Base-by-base conservation (phyloP, 1,140 invertebrate species). In the Drosophila rhopaloa region DNA sequence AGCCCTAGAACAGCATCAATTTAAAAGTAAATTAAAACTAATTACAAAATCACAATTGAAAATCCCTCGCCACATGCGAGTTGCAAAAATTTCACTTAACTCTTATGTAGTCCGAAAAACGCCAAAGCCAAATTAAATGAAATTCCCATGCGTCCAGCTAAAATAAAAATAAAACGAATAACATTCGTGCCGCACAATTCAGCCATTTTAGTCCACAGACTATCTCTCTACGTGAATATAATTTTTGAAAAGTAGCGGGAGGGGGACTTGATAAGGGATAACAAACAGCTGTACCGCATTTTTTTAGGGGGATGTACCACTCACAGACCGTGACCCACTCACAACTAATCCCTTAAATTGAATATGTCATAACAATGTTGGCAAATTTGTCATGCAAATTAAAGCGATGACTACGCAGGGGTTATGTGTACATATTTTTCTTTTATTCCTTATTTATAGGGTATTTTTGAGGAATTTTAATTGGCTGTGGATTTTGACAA, bases 281-380 rank as follows among this genome's bases (percentile, higher is more conserved):
- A 75, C 71, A 65, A 24, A 57, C 41, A 67, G 55, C 40, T 47
- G 62, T 47, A 63, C 50, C 51, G 24, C 7, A 53, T 29, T 53
- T 53, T 44, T 50, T 24, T 14, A 13, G 19, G 4, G 13, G 29
- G 35, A n/a, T 9, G 1, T 13, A n/a, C 10, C 10, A 47, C n/a
- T 27, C 68, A 57, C 44, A 43, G 48, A 46, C 50, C 47, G 50
- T 81, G 65, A 66, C 44, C 54, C 44, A 77, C 60, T 53, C 58
- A 63, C 68, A 84, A 81, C 80, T 89, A 89, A 89, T 89, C 84
- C 84, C 81, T 84, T 89, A 89, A 89, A 89, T 89, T 89, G 84
- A 89, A 89, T 90, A 89, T 89, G 84, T 89, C 85, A 89, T 90
- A 89, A 90, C 84, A 89, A 84, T 90, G 85, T 67, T 75, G 85